Evolutionary conservation across 2,113 vertebrate species (phyloP), one percentile per base, ranked within the genome.

Genomic region (Catharus minimus): DNA sequence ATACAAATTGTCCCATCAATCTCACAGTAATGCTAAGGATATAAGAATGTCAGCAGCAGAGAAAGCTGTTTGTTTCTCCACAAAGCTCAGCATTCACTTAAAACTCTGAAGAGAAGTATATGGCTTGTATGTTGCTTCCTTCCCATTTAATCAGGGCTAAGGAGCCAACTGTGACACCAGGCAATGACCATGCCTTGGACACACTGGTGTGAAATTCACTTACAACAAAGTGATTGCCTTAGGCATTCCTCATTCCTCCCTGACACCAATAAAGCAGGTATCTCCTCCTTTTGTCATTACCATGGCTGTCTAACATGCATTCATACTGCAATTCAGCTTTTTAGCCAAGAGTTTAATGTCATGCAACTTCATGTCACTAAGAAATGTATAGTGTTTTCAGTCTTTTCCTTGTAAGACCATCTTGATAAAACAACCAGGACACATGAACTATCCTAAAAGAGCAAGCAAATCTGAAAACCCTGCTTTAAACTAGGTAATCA

Each of bases 121-220:
- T 39, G 0, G 2, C 26, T 72, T 23, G 15, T 49, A 21, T 1
- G 2, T 15, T 56, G 41, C 10, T 14, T 9, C 3, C 19, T 72
- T 55, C 38, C 24, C 24, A 44, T 26, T 56, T 64, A 67, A 49
- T 13, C 13, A 55, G 28, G 21, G 17, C 38, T 76, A 57, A 23
- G 0, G 1, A 85, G 28, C 18, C 28, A 72, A 11, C 32, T 62
- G 22, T 85, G 21, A 56, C 20, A 82, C 7, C 36, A 72, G 8
- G 24, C 41, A 64, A 15, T 16, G 32, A 55, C 44, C 33, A 27
- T n/a, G 26, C 27, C 11, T 56, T 71, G 62, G 23, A 22, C 47
- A 75, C 67, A 64, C 8, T 21, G 26, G 9, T 39, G 5, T 65
- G 43, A 80, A 79, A 72, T 52, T 76, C 50, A 90, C 16, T 36